These are phyloP conservation scores for Nemopilema nomurai DNA, from an alignment of 30 jellyfish, hydroid and myxozoan species.

Conservation along the genomic window DNA sequence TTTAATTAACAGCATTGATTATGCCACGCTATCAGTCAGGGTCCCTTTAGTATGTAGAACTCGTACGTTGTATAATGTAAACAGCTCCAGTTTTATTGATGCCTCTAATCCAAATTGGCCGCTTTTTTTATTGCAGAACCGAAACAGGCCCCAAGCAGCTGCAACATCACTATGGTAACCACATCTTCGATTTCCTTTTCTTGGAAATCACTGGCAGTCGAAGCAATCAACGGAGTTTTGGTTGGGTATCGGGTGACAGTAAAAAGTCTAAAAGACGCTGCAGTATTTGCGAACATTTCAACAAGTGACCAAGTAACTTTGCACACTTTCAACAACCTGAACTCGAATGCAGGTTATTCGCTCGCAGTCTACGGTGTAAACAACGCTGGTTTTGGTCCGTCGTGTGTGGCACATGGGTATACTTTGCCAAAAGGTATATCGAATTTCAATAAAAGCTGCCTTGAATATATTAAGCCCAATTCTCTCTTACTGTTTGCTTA, in stretches of 20 bases:
- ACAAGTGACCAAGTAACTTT: not conserved
- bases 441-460: too few relatives aligned
- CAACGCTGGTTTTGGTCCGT: conserved; percentile 40
- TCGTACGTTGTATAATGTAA: too few relatives aligned
- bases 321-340: not conserved
- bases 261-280: not conserved
- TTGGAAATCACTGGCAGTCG: not conserved
- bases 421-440: conserved; percentile 22
- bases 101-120: not conserved
- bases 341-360: conserved; percentile 2
- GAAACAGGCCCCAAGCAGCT: conserved; percentile 12
- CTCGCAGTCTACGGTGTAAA: conserved; percentile 1
- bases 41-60: too few relatives aligned
- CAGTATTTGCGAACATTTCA: not conserved
- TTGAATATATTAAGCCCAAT: too few relatives aligned
- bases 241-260: conserved; percentile 18
- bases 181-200: conserved; percentile 7
- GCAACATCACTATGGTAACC: conserved; percentile 12
- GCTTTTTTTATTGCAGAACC: conserved; percentile 5
- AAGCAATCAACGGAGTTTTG: conserved; percentile 7
- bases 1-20: too few relatives aligned
- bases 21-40: too few relatives aligned
- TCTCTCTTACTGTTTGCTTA: too few relatives aligned
- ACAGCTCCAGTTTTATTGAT: not conserved
- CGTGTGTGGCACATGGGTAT: conserved; percentile 6